Evolutionary conservation across 2,888 invertebrate species (phyloP), one percentile per base, ranked within the genome.

Genomic region (Lucinisca nassula): DNA sequence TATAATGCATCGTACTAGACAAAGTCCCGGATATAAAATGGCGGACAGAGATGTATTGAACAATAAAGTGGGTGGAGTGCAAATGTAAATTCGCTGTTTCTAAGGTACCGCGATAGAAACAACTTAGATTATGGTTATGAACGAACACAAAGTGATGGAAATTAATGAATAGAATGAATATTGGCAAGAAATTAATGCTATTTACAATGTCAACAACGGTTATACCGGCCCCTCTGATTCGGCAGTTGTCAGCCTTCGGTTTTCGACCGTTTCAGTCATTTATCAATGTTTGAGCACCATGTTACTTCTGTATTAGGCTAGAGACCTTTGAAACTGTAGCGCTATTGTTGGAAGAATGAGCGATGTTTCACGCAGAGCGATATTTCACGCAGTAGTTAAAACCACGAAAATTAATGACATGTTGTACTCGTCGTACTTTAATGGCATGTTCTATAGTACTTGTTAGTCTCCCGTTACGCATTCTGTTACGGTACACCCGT

Each of bases 341-440:
- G 67, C 67, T 67, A n/a, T n/a, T n/a, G 35, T 67, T 21, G 10
- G 35, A 67, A 21, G 35, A 35, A 4, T 67, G 35, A 35, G 67
- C 4, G 35, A 21, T 67, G 8, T 67, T 17, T 32, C 12, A 10
- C 17, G n/a, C n/a, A n/a, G n/a, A n/a, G n/a, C n/a, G n/a, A 10
- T 35, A 35, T 35, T 67, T 3, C 67, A 67, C 17, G 14, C 35
- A 17, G 32, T 17, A 35, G 32, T 35, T 1, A 3, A 17, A 35
- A 35, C 67, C 35, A 10, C 67, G 67, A 67, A 67, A 67, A 35
- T 35, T 67, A 67, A 67, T 67, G 67, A 67, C 67, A 67, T 67
- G 61, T 61, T 27, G 14, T 61, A 61, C 61, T 8, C 61, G 8
- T 27, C 27, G 24, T 61, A 61, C 6, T 14, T 1, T 27, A 61